phyloP scores from a whole-genome alignment of 2,888 invertebrate species.

The Erebia ligea region DNA sequence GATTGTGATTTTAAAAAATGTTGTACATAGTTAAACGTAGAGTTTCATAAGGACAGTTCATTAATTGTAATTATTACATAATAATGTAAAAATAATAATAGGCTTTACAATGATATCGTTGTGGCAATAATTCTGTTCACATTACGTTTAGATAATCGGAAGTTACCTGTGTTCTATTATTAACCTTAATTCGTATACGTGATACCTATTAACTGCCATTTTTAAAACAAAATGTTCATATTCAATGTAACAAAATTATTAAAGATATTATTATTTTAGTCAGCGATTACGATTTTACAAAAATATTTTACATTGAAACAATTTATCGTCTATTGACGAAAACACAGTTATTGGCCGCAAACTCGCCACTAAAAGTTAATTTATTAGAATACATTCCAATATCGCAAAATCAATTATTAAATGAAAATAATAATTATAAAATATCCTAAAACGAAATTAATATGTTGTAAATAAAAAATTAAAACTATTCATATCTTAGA shows the following conservation, averaged over 20 bases:
- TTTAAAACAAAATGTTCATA: conserved; percentile 59
- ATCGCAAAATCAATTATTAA: conserved; percentile 32
- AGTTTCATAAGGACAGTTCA: conserved; percentile 33
- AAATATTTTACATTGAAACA: conserved; percentile 42
- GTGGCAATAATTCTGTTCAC: conserved; percentile 66
- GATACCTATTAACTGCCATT: conserved; percentile 80
- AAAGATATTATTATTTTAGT: conserved; percentile 41
- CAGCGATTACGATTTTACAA: conserved; percentile 42
- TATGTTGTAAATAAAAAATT: conserved; percentile 67
- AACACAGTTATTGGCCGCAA: conserved; percentile 29
- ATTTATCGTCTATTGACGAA: conserved; percentile 45
- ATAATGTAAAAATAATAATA: conserved; percentile 39
- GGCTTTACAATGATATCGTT: conserved; percentile 46
- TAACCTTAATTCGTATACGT: conserved; percentile 70
- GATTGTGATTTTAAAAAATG: conserved; percentile 49
- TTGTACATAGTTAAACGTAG: conserved; percentile 41
- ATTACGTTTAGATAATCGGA: conserved; percentile 49
- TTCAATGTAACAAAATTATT: conserved; percentile 54
- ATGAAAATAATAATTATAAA: conserved; percentile 35
- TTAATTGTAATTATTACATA: conserved; percentile 41
- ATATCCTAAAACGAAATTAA: conserved; percentile 36
- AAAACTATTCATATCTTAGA: conserved; percentile 81
- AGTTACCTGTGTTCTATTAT: conserved; percentile 60
- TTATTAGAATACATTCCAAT: conserved; percentile 23
- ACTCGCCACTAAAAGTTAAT: conserved; percentile 28